Evolutionary conservation across 1,140 invertebrate genomes (phyloP).

Genomic region (Kradibia gibbosae): DNA sequence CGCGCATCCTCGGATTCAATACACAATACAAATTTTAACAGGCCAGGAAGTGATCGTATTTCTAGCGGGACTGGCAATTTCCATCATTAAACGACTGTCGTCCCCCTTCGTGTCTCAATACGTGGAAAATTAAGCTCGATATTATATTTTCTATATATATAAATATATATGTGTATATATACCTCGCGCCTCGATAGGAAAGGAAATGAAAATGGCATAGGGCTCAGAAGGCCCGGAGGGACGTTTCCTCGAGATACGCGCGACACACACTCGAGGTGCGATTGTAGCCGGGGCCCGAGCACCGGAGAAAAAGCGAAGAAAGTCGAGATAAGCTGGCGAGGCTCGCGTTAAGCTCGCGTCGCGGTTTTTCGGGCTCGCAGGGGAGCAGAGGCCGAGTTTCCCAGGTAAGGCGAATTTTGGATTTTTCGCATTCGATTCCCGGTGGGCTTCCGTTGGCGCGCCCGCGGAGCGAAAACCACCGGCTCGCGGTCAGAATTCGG

Average conservation of each 20-base stretch:
- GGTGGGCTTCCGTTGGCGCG: no score
- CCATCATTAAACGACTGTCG: conserved; percentile 1
- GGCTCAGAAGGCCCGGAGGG: neutral
- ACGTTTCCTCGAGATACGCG: no score
- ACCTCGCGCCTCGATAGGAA: neutral
- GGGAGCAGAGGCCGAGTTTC: no score
- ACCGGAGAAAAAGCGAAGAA: no score
- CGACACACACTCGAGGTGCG: no score
- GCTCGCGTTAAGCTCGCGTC: no score
- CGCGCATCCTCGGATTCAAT: neutral
- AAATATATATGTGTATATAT: no score
- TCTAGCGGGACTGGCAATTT: neutral
- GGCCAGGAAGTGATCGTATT: neutral
- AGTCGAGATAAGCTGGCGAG: no score
- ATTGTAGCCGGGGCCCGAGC: no score
- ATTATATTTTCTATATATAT: no score
- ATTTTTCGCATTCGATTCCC: neutral
- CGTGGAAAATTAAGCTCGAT: neutral
- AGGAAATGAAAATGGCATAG: neutral
- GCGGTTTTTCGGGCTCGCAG: no score
- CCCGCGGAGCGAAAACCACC: neutral
- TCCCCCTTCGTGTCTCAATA: neutral
- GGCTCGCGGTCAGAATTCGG: neutral
- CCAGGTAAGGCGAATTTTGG: neutral
- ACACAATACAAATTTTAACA: neutral